Percentiles rank a stretch among this genome's conserved stretches.
Conservation (phyloP, 2,113 vertebrate species). For the Trogon melanurus region DNA sequence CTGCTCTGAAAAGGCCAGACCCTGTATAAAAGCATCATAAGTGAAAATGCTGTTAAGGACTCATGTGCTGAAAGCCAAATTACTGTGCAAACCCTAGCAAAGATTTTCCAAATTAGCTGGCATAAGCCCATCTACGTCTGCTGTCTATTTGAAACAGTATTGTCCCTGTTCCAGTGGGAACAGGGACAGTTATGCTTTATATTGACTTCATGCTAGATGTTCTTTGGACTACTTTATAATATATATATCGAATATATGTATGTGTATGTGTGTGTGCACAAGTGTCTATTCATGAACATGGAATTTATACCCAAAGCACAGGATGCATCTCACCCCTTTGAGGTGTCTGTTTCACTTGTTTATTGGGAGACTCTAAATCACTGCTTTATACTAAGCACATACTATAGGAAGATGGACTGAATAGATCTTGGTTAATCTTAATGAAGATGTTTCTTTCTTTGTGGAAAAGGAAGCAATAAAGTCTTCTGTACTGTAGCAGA, state of each 20-base stretch:
- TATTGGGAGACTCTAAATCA: not conserved
- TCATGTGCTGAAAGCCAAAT: not conserved
- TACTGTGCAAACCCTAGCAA: not conserved
- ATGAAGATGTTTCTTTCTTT: not conserved
- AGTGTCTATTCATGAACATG: not conserved
- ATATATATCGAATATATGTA: too few relatives aligned
- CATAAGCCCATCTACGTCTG: too few relatives aligned
- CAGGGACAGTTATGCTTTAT: not conserved
- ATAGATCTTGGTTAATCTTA: not conserved
- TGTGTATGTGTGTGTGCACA: too few relatives aligned
- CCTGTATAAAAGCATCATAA: accelerated
- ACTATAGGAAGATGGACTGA: not conserved
- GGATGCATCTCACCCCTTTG: not conserved
- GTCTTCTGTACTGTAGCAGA: not conserved
- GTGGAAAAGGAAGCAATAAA: not conserved
- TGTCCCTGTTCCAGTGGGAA: not conserved
- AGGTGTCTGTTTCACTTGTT: not conserved
- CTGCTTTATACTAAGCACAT: not conserved
- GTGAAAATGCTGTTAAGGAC: not conserved
- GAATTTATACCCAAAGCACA: not conserved
- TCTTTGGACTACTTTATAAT: not conserved
- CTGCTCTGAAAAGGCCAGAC: not conserved
- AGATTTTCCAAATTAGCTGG: not conserved
- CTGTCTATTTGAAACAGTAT: not conserved
- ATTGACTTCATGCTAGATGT: not conserved